Evolutionary conservation across 92 coral and sea anemone genomes (phyloP), one percentile per base, ranked within the genome.

Genomic region (Hydrozoanthus gracilis): DNA sequence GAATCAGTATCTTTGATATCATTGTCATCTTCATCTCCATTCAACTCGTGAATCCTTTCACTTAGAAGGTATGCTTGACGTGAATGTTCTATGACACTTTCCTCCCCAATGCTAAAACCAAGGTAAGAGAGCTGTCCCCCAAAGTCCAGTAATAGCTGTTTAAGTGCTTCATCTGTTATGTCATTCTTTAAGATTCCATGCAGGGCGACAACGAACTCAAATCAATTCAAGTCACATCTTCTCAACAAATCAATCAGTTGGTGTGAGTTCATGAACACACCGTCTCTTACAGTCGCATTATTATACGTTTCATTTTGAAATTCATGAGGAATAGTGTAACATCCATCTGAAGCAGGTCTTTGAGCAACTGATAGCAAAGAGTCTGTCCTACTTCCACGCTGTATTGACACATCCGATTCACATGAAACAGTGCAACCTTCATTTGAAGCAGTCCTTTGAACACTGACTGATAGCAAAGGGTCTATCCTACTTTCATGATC

Each of bases 171-270:
- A n/a, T 88, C 77, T 73, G 94, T 87, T 80, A 73, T 71, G 65
- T 60, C 55, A 76, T 76, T 89, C 52, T 85, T 79, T 67, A 73
- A 80, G 71, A 86, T 86, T 20, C 73, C 64, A 71, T 44, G 71
- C 27, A 86, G 82, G 74, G 89, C 78, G 18, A 51, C 74, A 13
- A 76, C 94, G 87, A 92, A 92, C 44, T 88, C 84, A 76, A 88
- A 88, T 92, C 94, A 92, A 78, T 92, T 92, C 35, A 92, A 82
- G 48, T 88, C 88, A 85, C 92, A 78, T 71, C 82, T 79, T 39
- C 82, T 65, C 18, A 92, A 86, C 78, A 89, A 51, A 45, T 89
- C 84, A 7, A 91, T n/a, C 11, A 88, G 91, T 72, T 91, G 89
- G 65, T 91, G 94, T 20, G 88, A 88, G 78, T 88, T 88, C 87